Conservation (phyloP, 2,888 invertebrate species). For the Holacanthella duospinosa region DNA sequence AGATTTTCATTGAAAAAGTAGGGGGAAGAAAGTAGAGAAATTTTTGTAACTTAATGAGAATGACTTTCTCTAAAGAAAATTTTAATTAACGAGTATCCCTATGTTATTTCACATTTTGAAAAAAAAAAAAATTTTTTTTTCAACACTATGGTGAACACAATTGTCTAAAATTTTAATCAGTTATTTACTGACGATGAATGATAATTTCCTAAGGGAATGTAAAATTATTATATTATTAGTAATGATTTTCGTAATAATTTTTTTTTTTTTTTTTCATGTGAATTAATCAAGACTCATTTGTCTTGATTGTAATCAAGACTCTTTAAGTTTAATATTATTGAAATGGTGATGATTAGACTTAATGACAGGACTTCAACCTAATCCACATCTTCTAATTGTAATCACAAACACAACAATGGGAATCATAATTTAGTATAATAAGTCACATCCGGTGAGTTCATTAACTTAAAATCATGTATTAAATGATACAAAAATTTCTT, state of each 20-base stretch:
- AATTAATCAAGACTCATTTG: too few species aligned
- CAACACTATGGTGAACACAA: too few species aligned
- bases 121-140: too few species aligned
- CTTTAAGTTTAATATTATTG: not conserved
- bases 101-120: too few species aligned
- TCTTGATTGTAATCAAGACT: not conserved
- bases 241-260: not conserved
- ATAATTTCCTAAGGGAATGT: too few species aligned
- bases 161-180: too few species aligned
- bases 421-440: not conserved
- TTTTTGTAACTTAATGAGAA: not conserved
- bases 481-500: not conserved
- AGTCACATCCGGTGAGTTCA: not conserved
- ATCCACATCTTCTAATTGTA: not conserved
- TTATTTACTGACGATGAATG: too few species aligned
- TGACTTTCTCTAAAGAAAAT: too few species aligned
- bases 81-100: constrained; percentile 4
- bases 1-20: not conserved
- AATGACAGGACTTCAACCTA: not conserved
- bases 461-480: not conserved
- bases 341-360: not conserved
- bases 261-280: not conserved
- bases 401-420: not conserved
- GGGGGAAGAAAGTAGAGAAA: not conserved
- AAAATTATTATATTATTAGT: too few species aligned